A percentile compares a stretch with the other conserved stretches of the same genome.
Evolutionary conservation across 1,140 invertebrate species (phyloP).

Genomic region (Chlorops oryzae): DNA sequence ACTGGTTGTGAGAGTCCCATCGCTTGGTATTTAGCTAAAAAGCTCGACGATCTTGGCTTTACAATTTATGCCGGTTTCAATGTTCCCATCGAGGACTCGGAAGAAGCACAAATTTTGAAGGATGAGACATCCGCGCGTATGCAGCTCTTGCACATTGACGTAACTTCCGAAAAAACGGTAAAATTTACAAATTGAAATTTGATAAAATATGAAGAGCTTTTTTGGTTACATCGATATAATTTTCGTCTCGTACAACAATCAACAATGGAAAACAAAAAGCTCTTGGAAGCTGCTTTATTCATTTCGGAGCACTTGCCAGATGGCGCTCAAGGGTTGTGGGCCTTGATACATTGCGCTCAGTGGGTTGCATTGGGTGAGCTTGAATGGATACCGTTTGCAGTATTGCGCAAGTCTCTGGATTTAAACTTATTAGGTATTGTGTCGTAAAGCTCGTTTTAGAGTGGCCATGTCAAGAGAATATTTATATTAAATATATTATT

Average conservation of each 20-base stretch:
- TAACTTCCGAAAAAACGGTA: slow-evolving; percentile 64
- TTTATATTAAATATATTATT: slow-evolving; percentile 1
- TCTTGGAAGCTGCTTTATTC: slow-evolving; percentile 66
- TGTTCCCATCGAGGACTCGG: slow-evolving; percentile 58
- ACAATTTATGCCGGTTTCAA: slow-evolving; percentile 75
- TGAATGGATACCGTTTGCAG: slow-evolving; percentile 75
- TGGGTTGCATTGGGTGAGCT: slow-evolving; percentile 83
- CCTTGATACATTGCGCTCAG: slow-evolving; percentile 81
- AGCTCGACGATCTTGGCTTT: slow-evolving; percentile 72
- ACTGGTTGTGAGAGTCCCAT: slow-evolving; percentile 79
- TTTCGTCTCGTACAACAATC: not conserved
- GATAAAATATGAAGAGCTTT: too few relatives aligned
- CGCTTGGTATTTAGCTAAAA: slow-evolving; percentile 66
- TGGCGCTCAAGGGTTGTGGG: slow-evolving; percentile 76
- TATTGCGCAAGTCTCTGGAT: slow-evolving; percentile 66
- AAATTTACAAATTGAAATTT: slow-evolving; percentile 12
- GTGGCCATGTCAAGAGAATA: not conserved
- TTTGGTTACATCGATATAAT: not conserved
- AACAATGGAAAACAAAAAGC: slow-evolving; percentile 43
- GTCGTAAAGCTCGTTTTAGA: not conserved
- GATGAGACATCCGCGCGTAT: slow-evolving; percentile 67
- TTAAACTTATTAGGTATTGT: slow-evolving; percentile 63
- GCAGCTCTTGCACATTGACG: slow-evolving; percentile 67
- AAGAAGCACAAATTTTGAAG: slow-evolving; percentile 64
- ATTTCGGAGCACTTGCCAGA: slow-evolving; percentile 70